A percentile compares a stretch with the other conserved stretches of the same genome.
Evolutionary conservation across 2,888 invertebrate genomes (phyloP).

Genomic region (Cataglyphis altisquamis): DNA sequence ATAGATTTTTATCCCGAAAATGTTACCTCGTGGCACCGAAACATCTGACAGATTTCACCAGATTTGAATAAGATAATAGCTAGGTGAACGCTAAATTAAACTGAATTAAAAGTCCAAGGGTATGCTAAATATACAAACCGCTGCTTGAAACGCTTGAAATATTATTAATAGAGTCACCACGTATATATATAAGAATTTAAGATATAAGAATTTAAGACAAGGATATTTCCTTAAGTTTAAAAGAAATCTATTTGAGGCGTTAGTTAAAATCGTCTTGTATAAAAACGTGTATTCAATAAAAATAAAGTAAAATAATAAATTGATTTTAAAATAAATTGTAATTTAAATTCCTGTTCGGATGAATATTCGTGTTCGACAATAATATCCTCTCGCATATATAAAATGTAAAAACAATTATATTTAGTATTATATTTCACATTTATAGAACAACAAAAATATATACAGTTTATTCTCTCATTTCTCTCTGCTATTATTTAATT

Average conservation of each 20-base stretch:
- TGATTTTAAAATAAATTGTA: not conserved
- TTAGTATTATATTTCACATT: not conserved
- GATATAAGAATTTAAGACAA: not conserved
- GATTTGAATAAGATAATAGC: not conserved
- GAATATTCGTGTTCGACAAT: not conserved
- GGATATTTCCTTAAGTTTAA: not conserved
- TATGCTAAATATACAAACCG: conserved; percentile 1
- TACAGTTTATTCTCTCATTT: not conserved
- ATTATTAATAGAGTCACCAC: not conserved
- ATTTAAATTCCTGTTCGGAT: not conserved
- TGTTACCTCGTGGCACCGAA: not conserved
- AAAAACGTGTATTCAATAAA: not conserved
- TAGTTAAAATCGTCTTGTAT: not conserved
- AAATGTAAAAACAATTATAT: not conserved
- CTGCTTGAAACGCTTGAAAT: not conserved
- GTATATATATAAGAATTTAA: not conserved
- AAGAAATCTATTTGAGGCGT: not conserved
- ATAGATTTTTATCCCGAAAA: not conserved
- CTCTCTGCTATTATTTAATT: not conserved
- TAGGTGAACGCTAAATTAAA: conserved; percentile 13
- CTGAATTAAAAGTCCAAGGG: conserved; percentile 7
- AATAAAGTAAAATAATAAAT: not conserved
- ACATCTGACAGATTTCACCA: not conserved
- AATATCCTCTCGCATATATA: not conserved
- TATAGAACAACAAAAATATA: not conserved